Conservation (phyloP, 2,888 invertebrate species). For the Abrostola tripartita region DNA sequence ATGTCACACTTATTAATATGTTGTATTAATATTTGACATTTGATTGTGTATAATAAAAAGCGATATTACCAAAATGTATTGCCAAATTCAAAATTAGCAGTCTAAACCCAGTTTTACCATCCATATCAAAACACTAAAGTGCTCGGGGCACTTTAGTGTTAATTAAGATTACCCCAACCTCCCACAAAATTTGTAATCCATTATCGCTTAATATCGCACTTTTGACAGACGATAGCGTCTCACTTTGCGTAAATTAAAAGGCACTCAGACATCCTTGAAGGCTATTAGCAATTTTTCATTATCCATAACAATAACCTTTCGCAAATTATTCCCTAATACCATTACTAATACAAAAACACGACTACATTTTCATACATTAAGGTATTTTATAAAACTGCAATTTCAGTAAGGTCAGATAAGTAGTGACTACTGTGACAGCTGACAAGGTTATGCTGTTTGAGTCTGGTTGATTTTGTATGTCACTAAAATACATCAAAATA, state of each 20-base stretch:
- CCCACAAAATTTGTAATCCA: constrained; percentile 48
- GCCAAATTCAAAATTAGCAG: neutral
- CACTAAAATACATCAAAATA: constrained; percentile 22
- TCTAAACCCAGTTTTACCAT: constrained; percentile 2
- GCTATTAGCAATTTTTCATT: constrained; percentile 31
- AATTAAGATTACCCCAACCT: constrained; percentile 67
- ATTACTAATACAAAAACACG: constrained; percentile 32
- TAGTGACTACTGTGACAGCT: constrained; percentile 25
- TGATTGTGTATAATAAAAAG: neutral
- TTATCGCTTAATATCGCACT: constrained; percentile 46
- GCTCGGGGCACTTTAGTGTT: neutral
- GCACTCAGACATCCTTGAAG: constrained; percentile 35
- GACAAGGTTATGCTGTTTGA: constrained; percentile 25
- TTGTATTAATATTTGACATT: too few relatives aligned
- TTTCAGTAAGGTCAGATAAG: constrained; percentile 39
- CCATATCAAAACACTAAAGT: neutral
- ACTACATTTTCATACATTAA: constrained; percentile 29
- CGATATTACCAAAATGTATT: neutral
- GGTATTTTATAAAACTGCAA: constrained; percentile 39
- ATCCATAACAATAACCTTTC: constrained; percentile 19
- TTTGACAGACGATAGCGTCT: constrained; percentile 35
- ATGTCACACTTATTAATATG: too few relatives aligned
- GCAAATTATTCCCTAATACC: constrained; percentile 24
- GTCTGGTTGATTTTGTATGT: constrained; percentile 23
- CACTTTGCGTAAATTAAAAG: constrained; percentile 32